These are phyloP conservation scores for Parazoanthus swiftii DNA, from an alignment of 92 coral and sea anemone species.

Conservation along the genomic window DNA sequence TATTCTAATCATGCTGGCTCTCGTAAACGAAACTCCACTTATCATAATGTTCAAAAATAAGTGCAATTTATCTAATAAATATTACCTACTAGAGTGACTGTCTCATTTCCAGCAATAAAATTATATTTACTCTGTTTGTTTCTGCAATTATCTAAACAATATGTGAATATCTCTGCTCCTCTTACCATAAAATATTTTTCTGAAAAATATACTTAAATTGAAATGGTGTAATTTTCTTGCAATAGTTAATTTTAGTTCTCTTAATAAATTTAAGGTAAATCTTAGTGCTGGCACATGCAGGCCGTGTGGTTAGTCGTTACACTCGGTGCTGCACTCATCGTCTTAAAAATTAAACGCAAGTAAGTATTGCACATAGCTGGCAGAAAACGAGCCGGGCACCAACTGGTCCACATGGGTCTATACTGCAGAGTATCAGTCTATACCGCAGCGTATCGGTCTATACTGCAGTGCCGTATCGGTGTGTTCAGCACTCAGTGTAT, in stretches of 20 bases:
- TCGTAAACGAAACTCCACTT: background rate
- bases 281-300: slow-evolving; percentile 6
- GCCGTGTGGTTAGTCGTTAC: slow-evolving; percentile 27
- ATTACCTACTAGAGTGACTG: background rate
- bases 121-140: background rate
- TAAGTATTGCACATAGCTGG: slow-evolving; percentile 27
- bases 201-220: background rate
- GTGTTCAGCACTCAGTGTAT: slow-evolving; percentile 38
- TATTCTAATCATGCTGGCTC: background rate
- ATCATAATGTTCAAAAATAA: background rate
- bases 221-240: background rate
- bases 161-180: background rate
- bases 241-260: no score
- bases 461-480: background rate
- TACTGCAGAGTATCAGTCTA: background rate
- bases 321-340: background rate
- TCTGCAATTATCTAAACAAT: background rate
- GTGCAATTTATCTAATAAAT: background rate
- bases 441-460: background rate
- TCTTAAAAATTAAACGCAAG: slow-evolving; percentile 1
- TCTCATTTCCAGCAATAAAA: slow-evolving; percentile 11
- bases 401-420: slow-evolving; percentile 19
- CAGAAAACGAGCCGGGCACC: slow-evolving; percentile 21
- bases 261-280: background rate
- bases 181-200: slow-evolving; percentile 22